phyloP scores from a whole-genome alignment of 2,888 invertebrate species.

The Heliconius cydno region DNA sequence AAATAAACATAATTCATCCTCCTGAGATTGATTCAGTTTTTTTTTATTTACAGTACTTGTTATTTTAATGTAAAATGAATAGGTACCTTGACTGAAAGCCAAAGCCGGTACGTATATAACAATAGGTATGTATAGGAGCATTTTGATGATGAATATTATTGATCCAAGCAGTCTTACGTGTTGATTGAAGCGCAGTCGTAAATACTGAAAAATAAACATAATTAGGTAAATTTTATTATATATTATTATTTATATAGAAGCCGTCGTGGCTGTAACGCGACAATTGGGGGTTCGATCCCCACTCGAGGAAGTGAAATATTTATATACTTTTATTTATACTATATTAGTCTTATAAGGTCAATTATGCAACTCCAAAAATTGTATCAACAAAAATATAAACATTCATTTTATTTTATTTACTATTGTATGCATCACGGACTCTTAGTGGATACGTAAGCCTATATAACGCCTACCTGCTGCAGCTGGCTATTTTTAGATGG shows the following conservation, averaged over 20 bases:
- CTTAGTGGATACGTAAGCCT: background rate
- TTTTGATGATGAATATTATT: conserved; percentile 87
- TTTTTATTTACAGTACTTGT: background rate
- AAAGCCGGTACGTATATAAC: conserved; percentile 95
- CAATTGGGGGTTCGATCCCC: no score
- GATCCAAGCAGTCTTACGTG: conserved; percentile 87
- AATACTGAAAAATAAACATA: conserved; percentile 81
- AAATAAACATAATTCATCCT: no score
- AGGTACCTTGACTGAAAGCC: conserved; percentile 90
- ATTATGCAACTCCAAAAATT: no score
- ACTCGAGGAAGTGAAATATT: no score
- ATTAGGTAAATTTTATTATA: background rate
- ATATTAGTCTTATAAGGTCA: no score
- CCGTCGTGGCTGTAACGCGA: no score
- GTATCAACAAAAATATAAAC: no score
- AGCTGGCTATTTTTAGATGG: background rate
- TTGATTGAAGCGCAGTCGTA: conserved; percentile 86
- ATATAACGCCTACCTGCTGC: background rate
- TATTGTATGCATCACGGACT: background rate
- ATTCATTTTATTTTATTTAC: no score
- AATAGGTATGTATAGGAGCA: conserved; percentile 91
- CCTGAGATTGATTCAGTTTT: background rate
- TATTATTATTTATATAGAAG: no score
- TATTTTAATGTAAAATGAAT: background rate
- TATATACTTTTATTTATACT: no score